Percentiles rank a stretch among this genome's conserved stretches.
These are phyloP conservation scores for Atta texana DNA, from an alignment of 1,140 invertebrate species.

Conservation along the genomic window DNA sequence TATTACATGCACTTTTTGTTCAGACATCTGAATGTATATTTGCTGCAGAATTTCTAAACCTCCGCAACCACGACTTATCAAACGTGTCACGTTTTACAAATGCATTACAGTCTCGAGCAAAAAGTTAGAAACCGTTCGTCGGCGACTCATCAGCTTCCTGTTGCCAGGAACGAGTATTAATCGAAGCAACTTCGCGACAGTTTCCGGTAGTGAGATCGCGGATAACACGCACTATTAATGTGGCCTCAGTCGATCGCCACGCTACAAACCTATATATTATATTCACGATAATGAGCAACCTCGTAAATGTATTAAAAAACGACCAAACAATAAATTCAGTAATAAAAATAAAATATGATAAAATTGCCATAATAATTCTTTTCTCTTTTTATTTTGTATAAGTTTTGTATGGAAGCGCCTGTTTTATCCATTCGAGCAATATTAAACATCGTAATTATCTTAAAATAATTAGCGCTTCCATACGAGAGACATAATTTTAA, in stretches of 20 bases:
- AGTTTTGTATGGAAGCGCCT: background rate
- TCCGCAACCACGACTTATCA: conserved; percentile 12
- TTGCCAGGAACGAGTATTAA: conserved; percentile 67
- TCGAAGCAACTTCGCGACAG: conserved; percentile 71
- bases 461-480: background rate
- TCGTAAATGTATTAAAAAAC: conserved; percentile 46
- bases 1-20: background rate
- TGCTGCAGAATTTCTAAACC: conserved; percentile 30
- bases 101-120: background rate
- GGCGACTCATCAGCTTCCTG: conserved; percentile 67
- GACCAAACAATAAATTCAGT: background rate
- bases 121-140: conserved; percentile 52
- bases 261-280: conserved; percentile 10
- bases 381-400: conserved; percentile 19
- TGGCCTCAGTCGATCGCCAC: background rate
- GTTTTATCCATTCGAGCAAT: background rate
- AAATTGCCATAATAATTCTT: conserved; percentile 43
- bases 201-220: conserved; percentile 56
- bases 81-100: conserved; percentile 46
- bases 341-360: background rate
- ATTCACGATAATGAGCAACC: conserved; percentile 39
- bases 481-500: background rate
- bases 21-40: background rate
- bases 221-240: conserved; percentile 42
- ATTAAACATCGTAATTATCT: conserved; percentile 20